Base-by-base conservation (phyloP, 2,888 invertebrate species). In the Himalopsyche tibetana region DNA sequence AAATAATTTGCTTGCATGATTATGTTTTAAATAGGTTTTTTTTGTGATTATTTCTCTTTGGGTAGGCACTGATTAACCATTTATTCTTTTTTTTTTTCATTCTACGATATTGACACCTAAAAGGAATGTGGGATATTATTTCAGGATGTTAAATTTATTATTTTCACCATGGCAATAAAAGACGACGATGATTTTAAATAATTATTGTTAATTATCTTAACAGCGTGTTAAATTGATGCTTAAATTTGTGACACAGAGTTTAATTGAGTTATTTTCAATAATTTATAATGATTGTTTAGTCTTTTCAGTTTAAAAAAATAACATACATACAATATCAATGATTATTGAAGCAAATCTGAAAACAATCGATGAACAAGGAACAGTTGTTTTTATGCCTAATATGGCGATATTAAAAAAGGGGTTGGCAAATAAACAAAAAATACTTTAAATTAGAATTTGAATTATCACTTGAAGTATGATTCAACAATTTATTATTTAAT, bases 51-150 rank as follows among this genome's bases (percentile, higher is more conserved):
- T 81, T 63, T 83, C 28, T 42, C 17, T 42, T 83, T 55, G 69
- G 82, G 28, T 84, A 84, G 84, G 84, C 84, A 84, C 84, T 84
- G 55, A 80, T 55, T 55, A 40, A 84, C 80, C 55, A 56, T 80
- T 51, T 84, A 80, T 80, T 51, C n/a, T 55, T 55, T 38, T 38
- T 55, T 83, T 38, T 69, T 74, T 83, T 82, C 19, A 36, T 36
- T 51, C 55, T 79, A 55, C 55, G 45, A 51, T 28, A 83, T 28
- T 19, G 74, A 51, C 51, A 51, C 51, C 51, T 51, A 15, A 15
- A 51, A 74, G 74, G 38, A 74, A 74, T 74, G 74, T 74, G 36
- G 69, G 69, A 28, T 74, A 38, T 74, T 74, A 28, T 28, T 28
- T 28, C 28, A 28, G 28, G 28, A 28, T 28, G 2, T 28, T 28